Evolutionary conservation across 2,888 invertebrate genomes (phyloP).

Genomic region (Aproaerema taeniolella): DNA sequence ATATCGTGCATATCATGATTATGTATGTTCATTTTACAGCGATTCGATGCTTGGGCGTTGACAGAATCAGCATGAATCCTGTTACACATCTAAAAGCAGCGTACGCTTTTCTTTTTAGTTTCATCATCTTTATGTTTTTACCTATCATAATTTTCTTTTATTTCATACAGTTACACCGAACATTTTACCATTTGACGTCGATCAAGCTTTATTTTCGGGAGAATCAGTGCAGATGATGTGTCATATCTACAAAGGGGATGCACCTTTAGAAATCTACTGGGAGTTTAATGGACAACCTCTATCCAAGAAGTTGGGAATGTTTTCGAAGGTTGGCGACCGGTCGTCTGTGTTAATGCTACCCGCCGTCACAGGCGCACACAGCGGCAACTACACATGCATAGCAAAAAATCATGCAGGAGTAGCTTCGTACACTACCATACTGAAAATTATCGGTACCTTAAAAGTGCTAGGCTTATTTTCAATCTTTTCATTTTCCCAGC

Average conservation of each 20-base stretch:
- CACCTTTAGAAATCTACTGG: conserved; percentile 81
- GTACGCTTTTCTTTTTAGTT: conserved; percentile 40
- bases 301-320: conserved; percentile 65
- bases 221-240: conserved; percentile 80
- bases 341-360: conserved; percentile 71
- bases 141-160: conserved; percentile 28
- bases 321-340: conserved; percentile 59
- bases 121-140: conserved; percentile 29
- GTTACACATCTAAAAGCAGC: conserved; percentile 39
- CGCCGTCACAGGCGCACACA: conserved; percentile 66
- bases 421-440: conserved; percentile 64
- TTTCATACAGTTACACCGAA: conserved; percentile 67
- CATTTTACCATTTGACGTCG: conserved; percentile 80
- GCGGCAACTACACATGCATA: conserved; percentile 77
- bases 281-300: conserved; percentile 73
- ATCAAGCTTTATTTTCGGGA: conserved; percentile 79
- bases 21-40: conserved; percentile 33
- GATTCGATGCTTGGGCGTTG: conserved; percentile 41
- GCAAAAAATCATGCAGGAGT: conserved; percentile 75
- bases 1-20: conserved; percentile 24
- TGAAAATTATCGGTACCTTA: conserved; percentile 71
- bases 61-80: conserved; percentile 62
- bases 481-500: conserved; percentile 11
- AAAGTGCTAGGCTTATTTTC: conserved; percentile 1
- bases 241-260: conserved; percentile 81